phyloP scores from a whole-genome alignment of 1,140 invertebrate species.

The Xylocopa sonorina region DNA sequence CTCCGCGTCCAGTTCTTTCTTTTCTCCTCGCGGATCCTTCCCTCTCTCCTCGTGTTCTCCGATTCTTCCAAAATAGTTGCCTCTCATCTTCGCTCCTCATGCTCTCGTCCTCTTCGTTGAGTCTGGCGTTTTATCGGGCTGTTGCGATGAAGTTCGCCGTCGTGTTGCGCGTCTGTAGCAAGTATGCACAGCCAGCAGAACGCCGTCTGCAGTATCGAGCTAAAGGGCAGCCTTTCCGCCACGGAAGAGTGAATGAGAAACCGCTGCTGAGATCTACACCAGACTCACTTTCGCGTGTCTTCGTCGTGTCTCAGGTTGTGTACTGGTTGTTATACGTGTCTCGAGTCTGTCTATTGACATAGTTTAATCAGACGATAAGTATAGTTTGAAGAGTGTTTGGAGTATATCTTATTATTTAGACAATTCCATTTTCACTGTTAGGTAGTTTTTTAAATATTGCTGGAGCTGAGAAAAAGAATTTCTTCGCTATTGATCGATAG shows the following conservation, averaged over 20 bases:
- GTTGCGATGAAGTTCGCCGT: conserved; percentile 11
- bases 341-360: not conserved
- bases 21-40: conserved; percentile 25
- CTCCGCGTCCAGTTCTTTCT: conserved; percentile 8
- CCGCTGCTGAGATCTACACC: not conserved
- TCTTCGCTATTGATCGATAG: conserved; percentile 50
- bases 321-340: not conserved
- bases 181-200: not conserved
- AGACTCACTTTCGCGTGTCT: not conserved
- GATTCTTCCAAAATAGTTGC: conserved; percentile 14
- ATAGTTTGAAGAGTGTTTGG: too few relatives aligned
- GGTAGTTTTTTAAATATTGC: conserved; percentile 6
- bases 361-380: too few relatives aligned
- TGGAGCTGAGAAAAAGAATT: conserved; percentile 22
- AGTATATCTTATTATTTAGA: not conserved
- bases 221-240: conserved; percentile 17
- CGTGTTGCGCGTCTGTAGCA: conserved; percentile 11
- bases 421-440: not conserved
- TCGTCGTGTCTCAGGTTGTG: not conserved
- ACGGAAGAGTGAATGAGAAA: not conserved
- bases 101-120: not conserved
- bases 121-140: conserved; percentile 12
- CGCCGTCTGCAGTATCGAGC: not conserved
- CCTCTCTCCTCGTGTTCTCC: not conserved
- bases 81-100: not conserved